Base-by-base conservation (phyloP, 2,888 invertebrate species). In the Trypoxylon attenuatum region DNA sequence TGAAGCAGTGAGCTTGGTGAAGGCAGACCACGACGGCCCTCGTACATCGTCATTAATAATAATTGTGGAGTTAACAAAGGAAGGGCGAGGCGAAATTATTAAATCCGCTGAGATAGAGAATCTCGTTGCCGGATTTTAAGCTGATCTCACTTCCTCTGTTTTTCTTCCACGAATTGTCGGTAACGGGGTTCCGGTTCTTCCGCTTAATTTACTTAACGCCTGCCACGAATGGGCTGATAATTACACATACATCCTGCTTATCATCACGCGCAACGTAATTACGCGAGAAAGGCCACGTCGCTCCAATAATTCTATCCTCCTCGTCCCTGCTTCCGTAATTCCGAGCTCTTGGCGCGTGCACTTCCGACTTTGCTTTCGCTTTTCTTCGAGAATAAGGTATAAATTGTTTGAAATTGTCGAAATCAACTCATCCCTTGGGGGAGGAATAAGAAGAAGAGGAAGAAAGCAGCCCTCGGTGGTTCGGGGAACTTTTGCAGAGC, bases 41-140 rank as follows among this genome's bases (percentile, higher is more conserved):
- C 72, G 66, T 76, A 66, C 73, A 69, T 71, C 75, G 81, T 82
- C 82, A 77, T 83, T 82, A 81, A 82, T 83, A 82, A 82, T 82
- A 83, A 82, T 82, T 81, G 78, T 49, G 57, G 68, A 72, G 66
- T 72, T 75, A 76, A 75, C 75, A 75, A 75, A 75, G 74, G 67
- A 57, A 59, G 61, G 57, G 50, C 69, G 63, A 66, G 71, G 69
- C 66, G 77, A 71, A 82, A 81, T 75, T 75, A 75, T 82, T 79
- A 78, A 80, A 82, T 76, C 73, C 77, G 66, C 59, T 56, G 65
- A 72, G 80, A 74, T 73, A 73, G 79, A 77, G 80, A 80, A 80
- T 77, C 76, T 69, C 71, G 59, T 60, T 69, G 66, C 52, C 62
- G 57, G 49, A 59, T 65, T 69, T 70, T 69, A 67, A 65, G 53